A percentile compares a stretch with the other conserved stretches of the same genome.
Evolutionary conservation across 37 sponge, comb jelly and placozoan genomes (phyloP).

Genomic region (Oscarella lobularis): DNA sequence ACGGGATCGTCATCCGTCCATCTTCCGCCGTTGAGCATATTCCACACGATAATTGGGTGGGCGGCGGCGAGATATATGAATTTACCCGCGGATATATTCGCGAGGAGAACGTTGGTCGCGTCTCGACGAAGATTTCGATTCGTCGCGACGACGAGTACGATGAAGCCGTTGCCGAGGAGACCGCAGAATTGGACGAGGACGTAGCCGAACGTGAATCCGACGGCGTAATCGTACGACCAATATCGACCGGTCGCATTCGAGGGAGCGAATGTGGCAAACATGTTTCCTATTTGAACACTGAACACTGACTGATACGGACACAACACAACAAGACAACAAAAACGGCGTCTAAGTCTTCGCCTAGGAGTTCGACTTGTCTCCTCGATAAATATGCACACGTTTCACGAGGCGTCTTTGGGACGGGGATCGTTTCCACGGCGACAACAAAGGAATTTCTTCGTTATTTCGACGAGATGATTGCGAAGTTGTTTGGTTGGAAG

Average conservation of each 20-base stretch:
- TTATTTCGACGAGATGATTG: background rate
- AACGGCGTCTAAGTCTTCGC: no score
- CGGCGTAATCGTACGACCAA: background rate
- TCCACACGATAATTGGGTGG: background rate
- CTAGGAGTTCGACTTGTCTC: no score
- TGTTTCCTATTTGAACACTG: no score
- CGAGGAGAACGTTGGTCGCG: background rate
- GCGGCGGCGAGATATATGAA: background rate
- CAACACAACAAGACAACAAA: no score
- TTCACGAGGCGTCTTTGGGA: no score
- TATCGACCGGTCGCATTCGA: no score
- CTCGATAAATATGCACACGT: no score
- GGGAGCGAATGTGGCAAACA: no score
- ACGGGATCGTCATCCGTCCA: background rate
- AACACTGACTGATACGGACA: no score
- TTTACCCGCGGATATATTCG: background rate
- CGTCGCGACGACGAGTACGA: background rate
- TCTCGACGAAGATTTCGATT: background rate
- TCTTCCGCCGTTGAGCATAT: background rate
- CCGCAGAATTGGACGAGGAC: background rate
- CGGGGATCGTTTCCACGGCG: no score
- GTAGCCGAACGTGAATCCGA: background rate
- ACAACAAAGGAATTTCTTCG: no score
- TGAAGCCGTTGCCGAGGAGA: background rate
- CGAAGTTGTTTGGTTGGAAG: background rate